A percentile compares a stretch with the other conserved stretches of the same genome.
phyloP scores from a whole-genome alignment of 2,797 vertebrate species.

The Microctenopoma stevenorrisi region DNA sequence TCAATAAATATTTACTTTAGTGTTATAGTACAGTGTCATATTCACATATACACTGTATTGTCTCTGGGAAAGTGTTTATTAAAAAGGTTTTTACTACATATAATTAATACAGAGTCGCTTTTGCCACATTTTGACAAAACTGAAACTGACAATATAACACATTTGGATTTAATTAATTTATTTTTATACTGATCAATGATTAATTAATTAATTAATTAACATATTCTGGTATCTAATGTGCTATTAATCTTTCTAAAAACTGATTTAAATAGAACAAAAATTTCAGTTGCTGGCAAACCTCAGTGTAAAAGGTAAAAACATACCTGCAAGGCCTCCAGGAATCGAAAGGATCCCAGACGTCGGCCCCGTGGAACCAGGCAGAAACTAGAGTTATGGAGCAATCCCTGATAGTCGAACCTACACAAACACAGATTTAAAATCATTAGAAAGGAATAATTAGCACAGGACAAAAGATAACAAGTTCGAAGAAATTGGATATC shows the following conservation, averaged over 20 bases:
- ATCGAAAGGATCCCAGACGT: slow-evolving; percentile 86
- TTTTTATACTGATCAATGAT: too few relatives aligned
- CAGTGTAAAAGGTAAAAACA: slow-evolving; percentile 10
- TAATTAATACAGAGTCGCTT: too few relatives aligned
- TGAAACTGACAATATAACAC: too few relatives aligned
- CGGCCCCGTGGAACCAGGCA: slow-evolving; percentile 86
- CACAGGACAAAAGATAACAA: neutral
- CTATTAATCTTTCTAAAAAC: too few relatives aligned
- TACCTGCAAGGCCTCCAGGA: slow-evolving; percentile 87
- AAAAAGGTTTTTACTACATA: neutral
- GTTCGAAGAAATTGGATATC: too few relatives aligned
- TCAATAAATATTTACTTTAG: neutral
- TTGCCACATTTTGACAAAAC: too few relatives aligned
- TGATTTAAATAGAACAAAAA: too few relatives aligned
- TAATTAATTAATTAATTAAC: too few relatives aligned
- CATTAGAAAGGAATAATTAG: slow-evolving; percentile 3
- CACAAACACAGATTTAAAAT: slow-evolving; percentile 31
- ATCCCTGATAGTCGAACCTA: slow-evolving; percentile 87
- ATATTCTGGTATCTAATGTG: too few relatives aligned
- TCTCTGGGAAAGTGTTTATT: neutral
- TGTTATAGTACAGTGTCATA: neutral
- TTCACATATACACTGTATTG: too few relatives aligned
- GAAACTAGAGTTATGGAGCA: slow-evolving; percentile 87
- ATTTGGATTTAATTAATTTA: too few relatives aligned
- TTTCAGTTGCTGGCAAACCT: too few relatives aligned